Base-by-base conservation (phyloP, 2,113 vertebrate genomes). In the Micronycteris hirsuta region DNA sequence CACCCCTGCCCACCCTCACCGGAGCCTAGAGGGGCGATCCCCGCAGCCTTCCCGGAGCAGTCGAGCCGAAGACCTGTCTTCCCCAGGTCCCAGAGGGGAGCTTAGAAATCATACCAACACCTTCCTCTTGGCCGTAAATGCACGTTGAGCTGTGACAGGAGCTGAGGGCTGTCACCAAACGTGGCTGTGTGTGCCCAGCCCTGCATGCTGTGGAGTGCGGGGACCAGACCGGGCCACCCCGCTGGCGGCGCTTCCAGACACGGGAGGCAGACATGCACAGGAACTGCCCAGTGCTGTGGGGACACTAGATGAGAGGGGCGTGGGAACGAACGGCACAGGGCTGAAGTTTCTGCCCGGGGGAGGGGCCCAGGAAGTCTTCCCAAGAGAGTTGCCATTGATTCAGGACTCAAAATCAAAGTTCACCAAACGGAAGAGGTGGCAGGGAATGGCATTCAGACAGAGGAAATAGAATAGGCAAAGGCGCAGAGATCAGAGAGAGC, bases 261-360 rank as follows among this genome's bases (percentile, higher is more conserved):
- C 10, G 0, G 56, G 38, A 68, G 16, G 54, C 61, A 15, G 41
- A 12, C 2, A 0, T 7, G 28, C 9, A 26, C 5, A n/a, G 33
- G 19, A 11, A 24, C n/a, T 2, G 0, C 52, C 28, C 38, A 0
- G 54, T 28, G 31, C 70, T 0, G 49, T 17, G 31, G 24, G 43
- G 28, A 19, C 28, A 0, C 43, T 0, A 1, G 31, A 20, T 0
- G 36, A 47, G 0, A 9, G 20, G 33, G 8, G 0, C 2, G 0
- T 22, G n/a, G 61, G 87, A 68, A 58, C 15, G 9, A 26, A 5
- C 5, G 49, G 36, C 14, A 0, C 14, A 13, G 47, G 26, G 17
- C 90, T 26, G 17, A 70, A 63, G 33, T 11, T 58, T 33, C 13
- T 20, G 19, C 82, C 61, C 12, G 0, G 1, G 14, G 38, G 15